Conservation (phyloP, 2,113 vertebrate genomes). For the Rhegmatorhina hoffmannsi region DNA sequence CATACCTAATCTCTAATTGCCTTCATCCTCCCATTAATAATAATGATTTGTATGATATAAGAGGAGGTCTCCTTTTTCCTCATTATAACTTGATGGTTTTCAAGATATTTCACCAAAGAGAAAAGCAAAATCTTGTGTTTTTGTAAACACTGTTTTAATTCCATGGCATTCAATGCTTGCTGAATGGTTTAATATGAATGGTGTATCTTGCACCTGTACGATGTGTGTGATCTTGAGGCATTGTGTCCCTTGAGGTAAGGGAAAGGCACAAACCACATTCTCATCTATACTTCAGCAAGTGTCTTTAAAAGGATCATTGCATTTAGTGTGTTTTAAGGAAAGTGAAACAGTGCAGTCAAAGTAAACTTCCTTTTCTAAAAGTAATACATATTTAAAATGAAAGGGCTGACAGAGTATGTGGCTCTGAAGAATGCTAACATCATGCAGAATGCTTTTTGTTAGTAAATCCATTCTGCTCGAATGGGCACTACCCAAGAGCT, state of each 20-base stretch:
- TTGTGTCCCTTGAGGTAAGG: neutral
- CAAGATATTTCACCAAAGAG: neutral
- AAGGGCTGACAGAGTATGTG: neutral
- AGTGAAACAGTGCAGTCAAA: neutral
- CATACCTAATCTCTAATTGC: neutral
- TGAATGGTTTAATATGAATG: neutral
- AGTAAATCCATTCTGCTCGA: neutral
- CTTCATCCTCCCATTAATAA: neutral
- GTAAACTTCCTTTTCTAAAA: conserved; percentile 1
- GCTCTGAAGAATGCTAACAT: neutral
- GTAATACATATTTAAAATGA: neutral
- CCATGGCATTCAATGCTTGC: neutral
- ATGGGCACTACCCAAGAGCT: neutral
- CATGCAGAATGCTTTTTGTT: neutral
- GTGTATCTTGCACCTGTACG: neutral
- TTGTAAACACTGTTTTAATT: neutral
- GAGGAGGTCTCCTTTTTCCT: neutral
- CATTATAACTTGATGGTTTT: neutral
- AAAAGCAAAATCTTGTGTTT: neutral
- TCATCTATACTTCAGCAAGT: neutral
- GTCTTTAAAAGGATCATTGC: neutral
- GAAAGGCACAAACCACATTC: neutral
- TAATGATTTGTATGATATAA: fast-evolving
- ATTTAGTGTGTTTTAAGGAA: neutral
- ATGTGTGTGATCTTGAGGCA: neutral